These are phyloP conservation scores for Matsumyia berberina DNA, from an alignment of 2,888 invertebrate species.

Conservation along the genomic window DNA sequence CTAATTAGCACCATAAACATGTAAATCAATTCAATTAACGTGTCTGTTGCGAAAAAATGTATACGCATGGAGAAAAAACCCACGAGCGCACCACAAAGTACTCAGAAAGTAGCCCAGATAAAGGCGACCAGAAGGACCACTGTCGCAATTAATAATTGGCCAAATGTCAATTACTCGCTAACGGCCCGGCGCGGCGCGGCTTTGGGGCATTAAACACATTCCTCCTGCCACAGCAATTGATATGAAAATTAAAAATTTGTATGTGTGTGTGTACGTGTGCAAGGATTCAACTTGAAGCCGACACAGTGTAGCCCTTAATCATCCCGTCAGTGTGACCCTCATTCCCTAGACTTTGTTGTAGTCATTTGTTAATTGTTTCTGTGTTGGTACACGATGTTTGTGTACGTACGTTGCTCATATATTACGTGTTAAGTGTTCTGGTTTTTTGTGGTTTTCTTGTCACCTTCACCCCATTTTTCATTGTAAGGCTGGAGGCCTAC, in stretches of 20 bases:
- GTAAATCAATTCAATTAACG: constrained; percentile 34
- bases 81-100: constrained; percentile 5
- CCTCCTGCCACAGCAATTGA: background rate
- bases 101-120: constrained; percentile 5
- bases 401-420: constrained; percentile 1
- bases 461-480: background rate
- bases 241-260: constrained; percentile 21
- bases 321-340: background rate
- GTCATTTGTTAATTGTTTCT: constrained; percentile 32
- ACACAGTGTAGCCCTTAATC: constrained; percentile 16
- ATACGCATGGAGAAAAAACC: background rate
- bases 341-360: constrained; percentile 2
- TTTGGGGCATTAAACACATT: background rate
- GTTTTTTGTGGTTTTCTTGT: constrained; percentile 3
- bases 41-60: background rate
- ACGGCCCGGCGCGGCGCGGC: background rate
- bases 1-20: constrained; percentile 24
- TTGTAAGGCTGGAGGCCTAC: background rate
- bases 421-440: constrained; percentile 9
- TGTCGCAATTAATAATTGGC: constrained; percentile 47
- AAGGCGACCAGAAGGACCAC: constrained; percentile 20
- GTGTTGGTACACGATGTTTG: background rate
- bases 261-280: background rate
- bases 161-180: constrained; percentile 35
- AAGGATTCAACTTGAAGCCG: background rate